Conservation (phyloP, 2,888 invertebrate genomes). For the Agriopis aurantiaria region DNA sequence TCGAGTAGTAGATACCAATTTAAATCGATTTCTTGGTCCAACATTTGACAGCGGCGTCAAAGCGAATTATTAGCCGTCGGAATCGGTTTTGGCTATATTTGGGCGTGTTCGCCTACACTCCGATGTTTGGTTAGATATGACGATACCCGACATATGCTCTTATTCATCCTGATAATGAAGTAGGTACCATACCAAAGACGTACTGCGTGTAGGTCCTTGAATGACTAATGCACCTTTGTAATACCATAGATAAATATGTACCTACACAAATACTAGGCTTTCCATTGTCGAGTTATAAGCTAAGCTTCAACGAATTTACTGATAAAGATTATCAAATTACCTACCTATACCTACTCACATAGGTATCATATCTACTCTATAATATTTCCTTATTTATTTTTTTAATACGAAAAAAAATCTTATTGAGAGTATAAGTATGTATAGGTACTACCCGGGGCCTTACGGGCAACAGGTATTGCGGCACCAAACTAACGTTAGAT, state of each 20-base stretch:
- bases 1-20: background rate
- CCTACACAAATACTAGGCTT: background rate
- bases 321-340: constrained; percentile 10
- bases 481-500: no score
- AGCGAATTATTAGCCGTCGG: constrained; percentile 1
- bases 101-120: constrained; percentile 22
- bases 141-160: background rate
- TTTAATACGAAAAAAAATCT: background rate
- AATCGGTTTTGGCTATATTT: constrained; percentile 15
- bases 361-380: no score
- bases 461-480: no score
- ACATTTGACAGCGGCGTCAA: constrained; percentile 1
- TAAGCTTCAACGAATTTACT: background rate
- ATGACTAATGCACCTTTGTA: constrained; percentile 21
- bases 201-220: background rate
- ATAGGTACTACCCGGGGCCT: no score
- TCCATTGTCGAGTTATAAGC: background rate
- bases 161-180: constrained; percentile 5
- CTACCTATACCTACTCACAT: no score
- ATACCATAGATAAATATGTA: constrained; percentile 1
- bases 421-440: background rate
- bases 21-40: background rate
- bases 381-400: background rate
- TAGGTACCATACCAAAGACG: constrained; percentile 8
- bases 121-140: constrained; percentile 9